These are phyloP conservation scores for Ferrisia virgata DNA, from an alignment of 2,888 invertebrate species.

Conservation along the genomic window DNA sequence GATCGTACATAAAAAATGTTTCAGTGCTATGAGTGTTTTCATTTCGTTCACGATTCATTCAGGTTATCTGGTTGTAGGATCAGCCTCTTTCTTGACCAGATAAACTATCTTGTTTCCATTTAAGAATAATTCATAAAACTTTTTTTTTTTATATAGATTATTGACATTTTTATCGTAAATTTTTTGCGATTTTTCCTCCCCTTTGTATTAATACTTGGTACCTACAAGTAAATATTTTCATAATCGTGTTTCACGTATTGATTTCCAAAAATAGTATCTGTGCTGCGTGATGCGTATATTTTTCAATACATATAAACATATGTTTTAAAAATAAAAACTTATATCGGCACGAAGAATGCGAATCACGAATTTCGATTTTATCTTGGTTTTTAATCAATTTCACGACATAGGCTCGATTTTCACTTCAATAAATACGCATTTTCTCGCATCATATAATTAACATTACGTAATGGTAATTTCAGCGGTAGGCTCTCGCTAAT, in stretches of 20 bases:
- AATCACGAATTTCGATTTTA: not conserved
- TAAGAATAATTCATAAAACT: no score
- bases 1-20: no score
- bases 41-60: no score
- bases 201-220: no score
- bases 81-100: no score
- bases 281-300: not conserved
- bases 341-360: not conserved
- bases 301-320: not conserved
- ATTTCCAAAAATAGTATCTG: not conserved
- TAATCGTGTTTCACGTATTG: not conserved
- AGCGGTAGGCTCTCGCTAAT: not conserved
- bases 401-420: not conserved
- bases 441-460: not conserved
- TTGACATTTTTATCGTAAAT: no score
- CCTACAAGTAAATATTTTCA: no score
- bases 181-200: no score
- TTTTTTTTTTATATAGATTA: no score
- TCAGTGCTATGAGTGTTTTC: no score
- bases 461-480: not conserved
- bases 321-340: not conserved
- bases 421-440: not conserved
- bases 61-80: no score
- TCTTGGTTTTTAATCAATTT: not conserved
- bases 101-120: no score